A percentile compares a stretch with the other conserved stretches of the same genome.
Conservation (phyloP, 2,888 invertebrate species). For the Teleiodes luculella region DNA sequence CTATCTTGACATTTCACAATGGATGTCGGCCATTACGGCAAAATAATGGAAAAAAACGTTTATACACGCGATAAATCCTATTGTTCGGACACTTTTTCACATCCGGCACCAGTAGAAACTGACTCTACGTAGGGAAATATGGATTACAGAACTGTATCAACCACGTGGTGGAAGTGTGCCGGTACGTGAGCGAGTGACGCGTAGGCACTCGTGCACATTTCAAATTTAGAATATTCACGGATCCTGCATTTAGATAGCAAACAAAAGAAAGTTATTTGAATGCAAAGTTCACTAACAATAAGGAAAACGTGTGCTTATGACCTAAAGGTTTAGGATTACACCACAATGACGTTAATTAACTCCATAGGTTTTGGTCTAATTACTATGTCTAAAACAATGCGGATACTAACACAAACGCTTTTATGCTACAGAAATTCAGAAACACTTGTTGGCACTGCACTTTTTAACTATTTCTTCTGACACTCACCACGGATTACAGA, state of each 20-base stretch:
- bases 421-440: constrained; percentile 34
- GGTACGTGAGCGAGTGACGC: constrained; percentile 66
- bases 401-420: constrained; percentile 34
- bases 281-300: background rate
- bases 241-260: constrained; percentile 18
- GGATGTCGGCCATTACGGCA: constrained; percentile 66
- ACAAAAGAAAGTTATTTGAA: constrained; percentile 29
- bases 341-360: constrained; percentile 17
- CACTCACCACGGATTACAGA: constrained; percentile 77
- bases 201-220: constrained; percentile 60
- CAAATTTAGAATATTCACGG: constrained; percentile 34
- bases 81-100: background rate
- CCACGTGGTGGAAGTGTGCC: constrained; percentile 73
- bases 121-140: constrained; percentile 20
- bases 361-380: constrained; percentile 7
- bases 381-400: constrained; percentile 15
- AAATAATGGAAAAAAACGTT: constrained; percentile 26
- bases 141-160: constrained; percentile 48
- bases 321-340: constrained; percentile 15
- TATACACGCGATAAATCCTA: constrained; percentile 13
- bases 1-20: constrained; percentile 76
- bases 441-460: constrained; percentile 66
- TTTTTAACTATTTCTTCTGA: constrained; percentile 54
- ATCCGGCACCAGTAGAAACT: constrained; percentile 8
- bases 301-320: background rate